A percentile compares a stretch with the other conserved stretches of the same genome.
phyloP scores from a whole-genome alignment of 2,888 invertebrate species.

The Ischnus inquisitorius region DNA sequence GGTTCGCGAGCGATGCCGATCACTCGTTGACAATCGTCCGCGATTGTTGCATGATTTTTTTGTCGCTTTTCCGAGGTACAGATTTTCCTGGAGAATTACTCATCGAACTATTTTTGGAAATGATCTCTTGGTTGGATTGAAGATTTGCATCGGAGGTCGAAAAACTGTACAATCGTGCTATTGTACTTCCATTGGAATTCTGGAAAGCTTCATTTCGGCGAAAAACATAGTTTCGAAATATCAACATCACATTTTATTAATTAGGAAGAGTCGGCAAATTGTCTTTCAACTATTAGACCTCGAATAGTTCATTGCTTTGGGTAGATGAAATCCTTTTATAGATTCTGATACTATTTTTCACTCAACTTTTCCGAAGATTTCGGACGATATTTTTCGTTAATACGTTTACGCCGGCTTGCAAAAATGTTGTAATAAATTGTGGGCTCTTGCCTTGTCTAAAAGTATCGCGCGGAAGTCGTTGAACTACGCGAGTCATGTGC shows the following conservation, averaged over 20 bases:
- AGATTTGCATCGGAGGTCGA: background rate
- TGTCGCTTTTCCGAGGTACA: background rate
- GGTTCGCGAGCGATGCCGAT: background rate
- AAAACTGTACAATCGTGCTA: no score
- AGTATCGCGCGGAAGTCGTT: constrained; percentile 47
- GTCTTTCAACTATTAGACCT: no score
- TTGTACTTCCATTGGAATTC: no score
- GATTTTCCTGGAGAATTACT: constrained; percentile 7
- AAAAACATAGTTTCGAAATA: no score
- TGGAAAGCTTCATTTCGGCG: no score
- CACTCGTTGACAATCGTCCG: background rate
- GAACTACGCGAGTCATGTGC: constrained; percentile 35
- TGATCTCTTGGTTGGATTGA: constrained; percentile 33
- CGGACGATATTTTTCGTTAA: background rate
- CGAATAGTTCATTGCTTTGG: no score
- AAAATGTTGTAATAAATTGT: background rate
- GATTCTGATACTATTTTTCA: background rate
- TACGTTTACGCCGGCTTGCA: background rate
- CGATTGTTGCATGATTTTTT: background rate
- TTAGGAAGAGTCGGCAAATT: no score
- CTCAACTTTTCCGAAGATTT: background rate
- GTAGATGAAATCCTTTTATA: no score
- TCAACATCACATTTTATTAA: no score
- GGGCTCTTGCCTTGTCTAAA: background rate
- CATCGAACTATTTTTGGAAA: constrained; percentile 52